Evolutionary conservation across 1,140 invertebrate genomes (phyloP).

Genomic region (Anoplolepis gracilipes): DNA sequence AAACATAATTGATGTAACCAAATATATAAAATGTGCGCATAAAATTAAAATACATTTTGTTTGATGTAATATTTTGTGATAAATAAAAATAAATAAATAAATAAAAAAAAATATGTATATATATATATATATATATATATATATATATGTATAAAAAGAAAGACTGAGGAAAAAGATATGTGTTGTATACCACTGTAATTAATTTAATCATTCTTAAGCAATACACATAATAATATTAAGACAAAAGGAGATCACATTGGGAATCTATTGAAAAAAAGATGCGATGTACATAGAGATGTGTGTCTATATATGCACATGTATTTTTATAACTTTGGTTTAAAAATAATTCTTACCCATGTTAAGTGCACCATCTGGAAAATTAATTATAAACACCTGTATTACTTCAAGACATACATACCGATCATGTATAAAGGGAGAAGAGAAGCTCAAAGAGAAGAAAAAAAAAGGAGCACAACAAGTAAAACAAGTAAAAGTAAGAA

Average conservation of each 20-base stretch:
- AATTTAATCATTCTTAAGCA: slow-evolving; percentile 15
- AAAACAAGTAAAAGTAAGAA: slow-evolving; percentile 21
- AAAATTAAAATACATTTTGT: slow-evolving; percentile 58
- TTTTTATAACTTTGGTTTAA: slow-evolving; percentile 40
- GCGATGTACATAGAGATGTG: neutral
- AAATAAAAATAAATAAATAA: neutral
- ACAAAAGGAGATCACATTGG: neutral
- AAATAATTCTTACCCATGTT: slow-evolving; percentile 82
- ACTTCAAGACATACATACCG: slow-evolving; percentile 29
- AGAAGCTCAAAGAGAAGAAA: slow-evolving; percentile 1
- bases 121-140: too few relatives aligned
- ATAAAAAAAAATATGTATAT: too few relatives aligned
- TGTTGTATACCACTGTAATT: neutral
- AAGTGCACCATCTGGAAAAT: slow-evolving; percentile 84
- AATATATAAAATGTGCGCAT: slow-evolving; percentile 64
- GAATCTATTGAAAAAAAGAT: slow-evolving; percentile 3
- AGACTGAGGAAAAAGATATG: neutral
- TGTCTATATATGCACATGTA: slow-evolving; percentile 9
- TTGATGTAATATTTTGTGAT: neutral
- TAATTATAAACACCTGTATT: slow-evolving; percentile 55
- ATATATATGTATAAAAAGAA: neutral
- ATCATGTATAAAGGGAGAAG: neutral
- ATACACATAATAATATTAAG: slow-evolving; percentile 16
- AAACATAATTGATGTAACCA: slow-evolving; percentile 74
- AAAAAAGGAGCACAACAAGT: neutral